phyloP scores from a whole-genome alignment of 92 coral and sea anemone species.

The Heteractis magnifica region DNA sequence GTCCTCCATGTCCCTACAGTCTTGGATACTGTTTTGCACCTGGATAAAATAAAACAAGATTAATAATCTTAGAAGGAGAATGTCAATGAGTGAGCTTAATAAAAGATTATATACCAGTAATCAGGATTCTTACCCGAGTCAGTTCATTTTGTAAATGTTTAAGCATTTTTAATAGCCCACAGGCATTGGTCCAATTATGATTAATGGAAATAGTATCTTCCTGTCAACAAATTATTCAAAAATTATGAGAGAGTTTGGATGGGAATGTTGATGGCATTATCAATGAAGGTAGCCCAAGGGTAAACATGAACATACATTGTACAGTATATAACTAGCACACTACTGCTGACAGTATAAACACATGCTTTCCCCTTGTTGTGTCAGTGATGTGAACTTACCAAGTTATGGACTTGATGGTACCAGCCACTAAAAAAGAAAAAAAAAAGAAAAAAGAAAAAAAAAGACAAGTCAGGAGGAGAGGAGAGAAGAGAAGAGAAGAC shows the following conservation, averaged over 20 bases:
- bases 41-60: not conserved
- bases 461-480: too few species aligned
- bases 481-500: too few species aligned
- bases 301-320: too few species aligned
- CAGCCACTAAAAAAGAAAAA: conserved; percentile 69
- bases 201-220: conserved; percentile 97
- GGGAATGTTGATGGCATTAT: too few species aligned
- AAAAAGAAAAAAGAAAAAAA: not conserved
- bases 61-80: too few species aligned
- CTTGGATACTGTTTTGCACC: conserved; percentile 86
- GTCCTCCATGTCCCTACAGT: conserved; percentile 85
- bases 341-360: too few species aligned
- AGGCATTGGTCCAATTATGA: conserved; percentile 96
- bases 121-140: conserved; percentile 40
- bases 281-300: too few species aligned
- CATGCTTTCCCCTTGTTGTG: not conserved
- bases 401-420: conserved; percentile 92
- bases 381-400: conserved; percentile 50
- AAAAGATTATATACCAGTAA: not conserved
- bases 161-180: conserved; percentile 79
- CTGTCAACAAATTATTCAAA: conserved; percentile 31
- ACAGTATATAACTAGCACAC: too few species aligned
- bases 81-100: too few species aligned
- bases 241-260: not conserved
- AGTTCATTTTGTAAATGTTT: conserved; percentile 76